Conservation (phyloP, 2,888 invertebrate species). For the Branchinecta sandiegonensis region DNA sequence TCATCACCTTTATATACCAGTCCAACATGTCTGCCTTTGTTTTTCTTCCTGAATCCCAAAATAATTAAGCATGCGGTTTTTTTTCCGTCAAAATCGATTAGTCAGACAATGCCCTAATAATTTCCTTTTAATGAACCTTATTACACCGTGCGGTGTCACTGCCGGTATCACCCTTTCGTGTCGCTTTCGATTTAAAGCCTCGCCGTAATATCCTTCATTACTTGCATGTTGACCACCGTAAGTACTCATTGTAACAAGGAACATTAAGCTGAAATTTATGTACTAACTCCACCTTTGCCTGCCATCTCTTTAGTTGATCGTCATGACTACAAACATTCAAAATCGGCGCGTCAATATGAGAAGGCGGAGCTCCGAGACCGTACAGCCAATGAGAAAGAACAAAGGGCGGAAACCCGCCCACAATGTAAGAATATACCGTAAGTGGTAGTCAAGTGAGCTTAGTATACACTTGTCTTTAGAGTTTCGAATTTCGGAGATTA, state of each 20-base stretch:
- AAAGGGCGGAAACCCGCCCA: not conserved
- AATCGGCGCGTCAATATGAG: not conserved
- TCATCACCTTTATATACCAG: too few species aligned
- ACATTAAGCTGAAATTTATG: slow-evolving; percentile 11
- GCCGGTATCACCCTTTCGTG: too few species aligned
- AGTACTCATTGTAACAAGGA: not conserved
- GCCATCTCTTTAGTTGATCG: slow-evolving; percentile 1
- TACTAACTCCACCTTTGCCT: slow-evolving; percentile 13
- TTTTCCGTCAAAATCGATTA: too few species aligned
- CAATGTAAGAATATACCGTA: slow-evolving; percentile 12
- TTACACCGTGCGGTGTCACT: too few species aligned
- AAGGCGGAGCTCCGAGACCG: not conserved
- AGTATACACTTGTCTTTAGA: slow-evolving; percentile 16
- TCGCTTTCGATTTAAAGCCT: too few species aligned
- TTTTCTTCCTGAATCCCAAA: too few species aligned
- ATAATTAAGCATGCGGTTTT: too few species aligned
- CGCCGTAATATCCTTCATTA: too few species aligned
- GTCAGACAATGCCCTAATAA: too few species aligned
- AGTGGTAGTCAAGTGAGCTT: slow-evolving; percentile 17
- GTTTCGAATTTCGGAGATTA: slow-evolving; percentile 16
- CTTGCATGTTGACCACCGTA: too few species aligned
- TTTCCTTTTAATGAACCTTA: too few species aligned
- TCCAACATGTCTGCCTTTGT: too few species aligned
- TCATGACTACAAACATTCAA: slow-evolving; percentile 13
- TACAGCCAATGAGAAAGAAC: not conserved